These are phyloP conservation scores for Nomada goodeniana DNA, from an alignment of 2,888 invertebrate genomes.

Conservation along the genomic window DNA sequence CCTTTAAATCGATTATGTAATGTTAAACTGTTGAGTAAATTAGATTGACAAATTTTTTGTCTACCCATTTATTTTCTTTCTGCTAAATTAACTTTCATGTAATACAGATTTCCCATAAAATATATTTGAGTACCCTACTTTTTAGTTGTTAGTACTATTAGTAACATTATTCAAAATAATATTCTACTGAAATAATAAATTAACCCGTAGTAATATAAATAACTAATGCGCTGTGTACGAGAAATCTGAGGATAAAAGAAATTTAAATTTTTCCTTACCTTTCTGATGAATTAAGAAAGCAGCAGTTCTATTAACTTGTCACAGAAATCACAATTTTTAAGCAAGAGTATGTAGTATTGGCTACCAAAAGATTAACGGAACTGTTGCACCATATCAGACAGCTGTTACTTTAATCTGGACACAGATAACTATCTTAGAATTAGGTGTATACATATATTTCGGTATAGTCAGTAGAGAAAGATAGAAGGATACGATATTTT, in stretches of 20 bases:
- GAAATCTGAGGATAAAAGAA: neutral
- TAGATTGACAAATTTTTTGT: neutral
- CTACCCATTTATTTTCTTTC: neutral
- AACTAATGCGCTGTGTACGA: neutral
- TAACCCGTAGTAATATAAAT: neutral
- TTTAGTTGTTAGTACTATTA: neutral
- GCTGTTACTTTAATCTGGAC: constrained; percentile 70
- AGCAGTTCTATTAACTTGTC: neutral
- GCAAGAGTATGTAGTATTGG: neutral
- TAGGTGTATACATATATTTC: constrained; percentile 16
- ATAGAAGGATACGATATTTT: neutral
- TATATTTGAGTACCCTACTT: neutral
- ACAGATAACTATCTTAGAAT: constrained; percentile 51
- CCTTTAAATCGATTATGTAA: neutral
- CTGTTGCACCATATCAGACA: constrained; percentile 64
- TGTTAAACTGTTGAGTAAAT: neutral
- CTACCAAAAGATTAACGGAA: constrained; percentile 51
- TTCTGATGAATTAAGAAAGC: neutral
- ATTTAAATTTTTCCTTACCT: constrained; percentile 4
- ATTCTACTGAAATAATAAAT: neutral
- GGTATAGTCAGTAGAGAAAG: constrained; percentile 46
- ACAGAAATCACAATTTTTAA: neutral
- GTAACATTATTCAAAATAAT: neutral
- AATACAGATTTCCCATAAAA: too few relatives aligned
- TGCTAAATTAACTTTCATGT: neutral